These are phyloP conservation scores for Microctonus brassicae DNA, from an alignment of 2,888 invertebrate species.

Conservation along the genomic window DNA sequence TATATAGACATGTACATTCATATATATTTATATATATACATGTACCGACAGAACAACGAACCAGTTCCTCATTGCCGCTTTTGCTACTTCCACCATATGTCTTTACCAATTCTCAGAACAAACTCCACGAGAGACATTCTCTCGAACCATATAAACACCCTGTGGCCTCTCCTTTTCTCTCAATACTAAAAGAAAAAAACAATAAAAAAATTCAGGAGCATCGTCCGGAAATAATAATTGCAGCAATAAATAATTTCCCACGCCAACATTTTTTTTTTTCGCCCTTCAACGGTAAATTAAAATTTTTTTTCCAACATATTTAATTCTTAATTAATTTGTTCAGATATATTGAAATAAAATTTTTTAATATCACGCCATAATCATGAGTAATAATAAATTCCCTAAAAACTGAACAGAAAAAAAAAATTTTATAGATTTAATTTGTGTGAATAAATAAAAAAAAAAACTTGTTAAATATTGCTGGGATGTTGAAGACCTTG, in stretches of 20 bases:
- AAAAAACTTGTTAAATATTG: background rate
- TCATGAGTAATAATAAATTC: background rate
- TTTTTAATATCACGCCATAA: background rate
- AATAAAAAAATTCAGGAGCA: conserved; percentile 5
- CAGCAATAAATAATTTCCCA: background rate
- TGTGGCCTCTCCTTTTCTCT: background rate
- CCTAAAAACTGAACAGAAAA: background rate
- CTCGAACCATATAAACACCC: conserved; percentile 4
- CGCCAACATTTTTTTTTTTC: no score
- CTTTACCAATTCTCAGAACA: background rate
- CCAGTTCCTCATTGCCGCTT: conserved; percentile 9
- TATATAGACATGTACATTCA: background rate
- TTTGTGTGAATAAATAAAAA: background rate
- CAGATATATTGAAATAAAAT: background rate
- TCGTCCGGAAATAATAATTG: background rate
- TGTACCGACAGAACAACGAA: background rate
- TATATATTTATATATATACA: background rate
- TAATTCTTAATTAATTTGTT: background rate
- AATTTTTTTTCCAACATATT: background rate
- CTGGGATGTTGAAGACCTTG: background rate
- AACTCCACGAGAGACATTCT: background rate
- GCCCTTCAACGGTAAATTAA: no score
- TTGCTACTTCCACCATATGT: background rate
- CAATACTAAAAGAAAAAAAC: background rate
- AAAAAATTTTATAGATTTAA: background rate